phyloP scores from a whole-genome alignment of 2,797 vertebrate genomes.

The Lacerta viridis region DNA sequence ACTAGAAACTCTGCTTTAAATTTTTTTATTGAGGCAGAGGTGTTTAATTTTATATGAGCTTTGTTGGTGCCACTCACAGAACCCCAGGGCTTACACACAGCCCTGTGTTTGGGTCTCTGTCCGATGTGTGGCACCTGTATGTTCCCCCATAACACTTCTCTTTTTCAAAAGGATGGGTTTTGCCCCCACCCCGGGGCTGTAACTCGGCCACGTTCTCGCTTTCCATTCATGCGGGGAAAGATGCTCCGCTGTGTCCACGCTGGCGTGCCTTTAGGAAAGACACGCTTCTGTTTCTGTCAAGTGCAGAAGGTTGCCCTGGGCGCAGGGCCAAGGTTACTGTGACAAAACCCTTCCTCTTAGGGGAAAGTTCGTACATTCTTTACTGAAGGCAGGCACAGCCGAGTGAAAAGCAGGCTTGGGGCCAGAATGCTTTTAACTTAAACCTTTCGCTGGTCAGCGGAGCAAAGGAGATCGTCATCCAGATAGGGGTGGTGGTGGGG shows the following conservation, averaged over 20 bases:
- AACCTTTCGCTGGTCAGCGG: neutral
- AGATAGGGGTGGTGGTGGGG: neutral
- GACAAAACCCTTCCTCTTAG: slow-evolving; percentile 6
- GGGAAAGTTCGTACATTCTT: neutral
- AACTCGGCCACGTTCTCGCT: neutral
- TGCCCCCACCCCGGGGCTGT: too few relatives aligned
- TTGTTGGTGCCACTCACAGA: too few relatives aligned
- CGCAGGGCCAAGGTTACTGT: slow-evolving; percentile 13
- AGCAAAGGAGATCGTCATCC: neutral
- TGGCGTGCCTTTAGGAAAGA: slow-evolving; percentile 30
- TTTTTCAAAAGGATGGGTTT: neutral
- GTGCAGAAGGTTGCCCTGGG: neutral
- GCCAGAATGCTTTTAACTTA: slow-evolving; percentile 35
- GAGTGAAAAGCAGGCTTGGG: slow-evolving; percentile 10
- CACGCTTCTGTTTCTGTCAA: slow-evolving; percentile 32
- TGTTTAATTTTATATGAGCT: neutral
- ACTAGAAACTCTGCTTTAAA: neutral
- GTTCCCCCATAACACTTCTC: neutral
- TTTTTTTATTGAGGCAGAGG: neutral
- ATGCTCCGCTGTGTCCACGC: neutral
- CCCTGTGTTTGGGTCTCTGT: neutral
- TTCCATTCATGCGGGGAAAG: slow-evolving; percentile 1
- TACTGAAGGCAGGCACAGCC: neutral
- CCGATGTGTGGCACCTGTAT: neutral
- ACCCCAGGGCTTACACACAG: too few relatives aligned